Percentiles rank a stretch among this genome's conserved stretches.
Conservation (phyloP, 2,888 invertebrate species). For the Sthenelais limicola region DNA sequence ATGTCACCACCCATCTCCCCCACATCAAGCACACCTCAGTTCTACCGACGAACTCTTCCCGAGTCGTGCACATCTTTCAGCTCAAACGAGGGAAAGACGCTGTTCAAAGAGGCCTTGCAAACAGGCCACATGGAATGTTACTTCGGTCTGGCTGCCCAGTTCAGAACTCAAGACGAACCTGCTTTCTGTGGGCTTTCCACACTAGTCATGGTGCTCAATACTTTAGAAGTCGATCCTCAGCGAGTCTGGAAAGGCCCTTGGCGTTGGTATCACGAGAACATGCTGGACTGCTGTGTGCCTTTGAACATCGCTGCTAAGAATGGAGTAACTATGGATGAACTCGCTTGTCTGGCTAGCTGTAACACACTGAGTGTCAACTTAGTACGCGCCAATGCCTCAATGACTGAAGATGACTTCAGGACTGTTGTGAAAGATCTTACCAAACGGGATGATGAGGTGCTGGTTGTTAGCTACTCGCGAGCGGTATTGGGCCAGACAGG, state of each 20-base stretch:
- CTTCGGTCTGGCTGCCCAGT: conserved; percentile 71
- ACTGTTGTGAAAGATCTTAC: conserved; percentile 52
- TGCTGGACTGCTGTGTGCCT: conserved; percentile 72
- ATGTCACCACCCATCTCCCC: conserved; percentile 9
- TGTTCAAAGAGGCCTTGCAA: conserved; percentile 66
- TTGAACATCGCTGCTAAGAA: conserved; percentile 60
- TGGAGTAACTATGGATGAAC: conserved; percentile 70
- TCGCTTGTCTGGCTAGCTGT: conserved; percentile 70
- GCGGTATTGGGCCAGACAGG: conserved; percentile 69
- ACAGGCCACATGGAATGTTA: conserved; percentile 69
- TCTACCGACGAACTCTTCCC: conserved; percentile 69
- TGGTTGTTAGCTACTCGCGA: conserved; percentile 64
- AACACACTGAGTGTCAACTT: conserved; percentile 64
- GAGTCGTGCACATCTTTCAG: conserved; percentile 68
- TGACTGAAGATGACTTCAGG: conserved; percentile 52
- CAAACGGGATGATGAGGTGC: conserved; percentile 52
- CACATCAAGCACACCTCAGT: conserved; percentile 40
- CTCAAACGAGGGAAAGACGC: conserved; percentile 65
- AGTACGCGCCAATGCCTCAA: conserved; percentile 45
- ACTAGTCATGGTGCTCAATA: conserved; percentile 71
- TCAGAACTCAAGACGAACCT: conserved; percentile 72
- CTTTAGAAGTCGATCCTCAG: conserved; percentile 60
- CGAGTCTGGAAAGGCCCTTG: conserved; percentile 69
- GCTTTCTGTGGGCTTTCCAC: conserved; percentile 73
- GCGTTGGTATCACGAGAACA: conserved; percentile 73